Evolutionary conservation across 1,140 invertebrate species (phyloP).

Genomic region (Octopus bimaculoides): DNA sequence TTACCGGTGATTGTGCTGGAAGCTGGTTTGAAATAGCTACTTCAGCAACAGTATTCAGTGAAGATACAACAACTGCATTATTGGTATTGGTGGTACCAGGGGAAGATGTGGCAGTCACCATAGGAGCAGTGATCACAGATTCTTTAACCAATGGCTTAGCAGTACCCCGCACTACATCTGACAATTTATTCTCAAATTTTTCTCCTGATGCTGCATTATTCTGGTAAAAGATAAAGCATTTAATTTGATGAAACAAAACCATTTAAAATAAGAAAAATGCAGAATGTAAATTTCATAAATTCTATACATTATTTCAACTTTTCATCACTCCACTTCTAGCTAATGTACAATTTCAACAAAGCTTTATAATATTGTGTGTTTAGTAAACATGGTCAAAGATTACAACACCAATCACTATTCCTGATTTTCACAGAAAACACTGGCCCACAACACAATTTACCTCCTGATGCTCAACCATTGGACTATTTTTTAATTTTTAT

Average conservation of each 20-base stretch:
- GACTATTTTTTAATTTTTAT: too few relatives aligned
- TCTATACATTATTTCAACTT: too few relatives aligned
- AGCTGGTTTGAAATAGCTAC: constrained; percentile 8
- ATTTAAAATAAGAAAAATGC: too few relatives aligned
- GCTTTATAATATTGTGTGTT: too few relatives aligned
- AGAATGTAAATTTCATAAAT: too few relatives aligned
- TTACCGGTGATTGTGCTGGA: background rate
- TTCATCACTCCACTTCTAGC: too few relatives aligned
- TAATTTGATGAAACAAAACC: background rate
- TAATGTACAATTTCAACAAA: too few relatives aligned
- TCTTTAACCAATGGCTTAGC: constrained; percentile 59
- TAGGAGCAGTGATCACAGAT: constrained; percentile 57
- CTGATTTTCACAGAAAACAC: too few relatives aligned
- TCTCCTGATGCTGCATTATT: constrained; percentile 47
- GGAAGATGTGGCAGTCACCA: constrained; percentile 27
- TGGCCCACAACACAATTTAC: too few relatives aligned
- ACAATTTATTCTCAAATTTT: constrained; percentile 61
- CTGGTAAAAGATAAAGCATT: constrained; percentile 29
- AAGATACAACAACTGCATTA: background rate
- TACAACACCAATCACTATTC: too few relatives aligned
- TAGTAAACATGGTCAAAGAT: too few relatives aligned
- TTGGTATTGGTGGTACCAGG: constrained; percentile 8
- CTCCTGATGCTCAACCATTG: too few relatives aligned
- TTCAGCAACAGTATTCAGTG: constrained; percentile 1
- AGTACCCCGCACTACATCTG: constrained; percentile 79